Evolutionary conservation across 2,888 invertebrate genomes (phyloP).

Genomic region (Polydrusus tereticollis): DNA sequence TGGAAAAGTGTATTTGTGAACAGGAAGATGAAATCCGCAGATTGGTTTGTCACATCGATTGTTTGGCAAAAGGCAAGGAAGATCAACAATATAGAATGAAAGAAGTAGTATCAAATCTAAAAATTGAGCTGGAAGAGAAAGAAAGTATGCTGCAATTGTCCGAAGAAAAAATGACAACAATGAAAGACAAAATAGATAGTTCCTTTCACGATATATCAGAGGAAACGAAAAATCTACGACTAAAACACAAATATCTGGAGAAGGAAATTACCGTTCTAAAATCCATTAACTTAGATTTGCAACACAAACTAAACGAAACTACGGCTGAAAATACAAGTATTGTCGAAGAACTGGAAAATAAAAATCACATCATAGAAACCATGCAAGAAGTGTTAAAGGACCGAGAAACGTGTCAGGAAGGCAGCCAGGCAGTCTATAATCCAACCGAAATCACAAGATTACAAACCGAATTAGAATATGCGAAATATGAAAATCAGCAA

Average conservation of each 20-base stretch:
- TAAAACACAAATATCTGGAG: conserved; percentile 23
- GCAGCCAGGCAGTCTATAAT: conserved; percentile 2
- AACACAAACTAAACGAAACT: conserved; percentile 40
- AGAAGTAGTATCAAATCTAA: conserved; percentile 58
- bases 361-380: conserved; percentile 48
- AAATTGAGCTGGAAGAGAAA: conserved; percentile 62
- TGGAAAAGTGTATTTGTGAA: conserved; percentile 71
- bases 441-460: conserved; percentile 49
- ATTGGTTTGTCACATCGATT: conserved; percentile 70
- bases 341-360: conserved; percentile 48
- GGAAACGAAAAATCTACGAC: conserved; percentile 54
- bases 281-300: conserved; percentile 18
- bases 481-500: conserved; percentile 36
- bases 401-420: conserved; percentile 43
- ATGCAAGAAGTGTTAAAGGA: conserved; percentile 52
- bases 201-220: conserved; percentile 60
- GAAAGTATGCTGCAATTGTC: conserved; percentile 59
- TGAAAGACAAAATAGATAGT: conserved; percentile 60
- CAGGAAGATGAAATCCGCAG: conserved; percentile 73
- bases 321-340: conserved; percentile 19
- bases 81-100: conserved; percentile 63
- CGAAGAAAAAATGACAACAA: conserved; percentile 60
- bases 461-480: conserved; percentile 35
- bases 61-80: conserved; percentile 63
- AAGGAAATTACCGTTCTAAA: not conserved